Conservation (phyloP, 2,888 invertebrate genomes). For the Panzeria rudis region DNA sequence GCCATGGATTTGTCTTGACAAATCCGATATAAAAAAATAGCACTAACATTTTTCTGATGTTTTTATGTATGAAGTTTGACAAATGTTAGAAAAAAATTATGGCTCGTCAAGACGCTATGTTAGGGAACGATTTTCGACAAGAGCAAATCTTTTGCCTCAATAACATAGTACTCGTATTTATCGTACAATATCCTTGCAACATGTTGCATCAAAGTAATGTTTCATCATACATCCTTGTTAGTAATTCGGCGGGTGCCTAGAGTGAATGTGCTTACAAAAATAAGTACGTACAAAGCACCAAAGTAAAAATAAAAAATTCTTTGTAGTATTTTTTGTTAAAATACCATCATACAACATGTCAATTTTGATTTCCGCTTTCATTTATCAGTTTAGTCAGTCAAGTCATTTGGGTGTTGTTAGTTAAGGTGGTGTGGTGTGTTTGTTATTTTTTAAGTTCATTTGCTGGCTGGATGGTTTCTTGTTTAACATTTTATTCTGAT, state of each 20-base stretch:
- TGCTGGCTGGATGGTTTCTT: not conserved
- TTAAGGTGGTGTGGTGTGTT: not conserved
- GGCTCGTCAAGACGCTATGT: no score
- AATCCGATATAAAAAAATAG: no score
- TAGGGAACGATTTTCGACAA: not conserved
- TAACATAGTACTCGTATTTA: not conserved
- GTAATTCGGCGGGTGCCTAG: not conserved
- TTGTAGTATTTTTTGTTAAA: conserved; percentile 10
- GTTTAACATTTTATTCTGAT: conserved; percentile 20
- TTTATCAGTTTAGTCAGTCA: conserved; percentile 50
- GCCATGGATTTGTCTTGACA: no score
- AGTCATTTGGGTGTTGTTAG: not conserved
- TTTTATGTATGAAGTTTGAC: no score
- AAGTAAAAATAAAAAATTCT: not conserved
- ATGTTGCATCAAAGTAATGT: conserved; percentile 3
- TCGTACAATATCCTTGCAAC: not conserved
- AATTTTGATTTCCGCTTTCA: conserved; percentile 70
- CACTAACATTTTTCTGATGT: no score
- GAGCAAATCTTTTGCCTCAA: not conserved
- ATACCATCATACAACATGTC: conserved; percentile 44
- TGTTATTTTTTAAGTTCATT: conserved; percentile 36
- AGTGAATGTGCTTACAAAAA: not conserved
- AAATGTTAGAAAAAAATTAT: no score
- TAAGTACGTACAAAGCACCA: not conserved
- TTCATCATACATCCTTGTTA: not conserved